These are phyloP conservation scores for Leptinotarsa undecemlineata DNA, from an alignment of 1,140 invertebrate genomes.

Conservation along the genomic window DNA sequence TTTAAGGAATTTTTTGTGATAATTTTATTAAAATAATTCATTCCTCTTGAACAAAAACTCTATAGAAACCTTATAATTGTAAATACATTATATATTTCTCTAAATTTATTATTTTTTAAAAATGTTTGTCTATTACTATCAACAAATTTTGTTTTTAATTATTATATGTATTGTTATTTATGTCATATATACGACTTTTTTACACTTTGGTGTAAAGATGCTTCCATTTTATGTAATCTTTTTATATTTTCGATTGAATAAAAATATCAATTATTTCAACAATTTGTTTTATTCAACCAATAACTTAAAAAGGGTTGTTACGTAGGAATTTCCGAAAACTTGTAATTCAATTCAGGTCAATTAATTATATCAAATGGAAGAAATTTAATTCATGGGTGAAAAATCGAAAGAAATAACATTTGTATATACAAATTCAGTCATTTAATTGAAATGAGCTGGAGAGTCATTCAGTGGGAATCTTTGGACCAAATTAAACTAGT, in stretches of 20 bases:
- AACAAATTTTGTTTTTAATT: conserved; percentile 17
- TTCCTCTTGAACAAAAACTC: conserved; percentile 3
- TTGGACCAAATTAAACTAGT: too few relatives aligned
- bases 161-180: conserved; percentile 30
- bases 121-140: too few relatives aligned
- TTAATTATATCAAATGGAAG: too few relatives aligned
- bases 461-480: too few relatives aligned
- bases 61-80: neutral
- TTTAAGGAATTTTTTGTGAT: conserved; percentile 6
- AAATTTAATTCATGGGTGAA: too few relatives aligned
- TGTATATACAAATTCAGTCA: too few relatives aligned
- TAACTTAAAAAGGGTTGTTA: neutral
- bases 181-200: conserved; percentile 27
- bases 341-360: neutral
- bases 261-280: conserved; percentile 34
- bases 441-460: too few relatives aligned
- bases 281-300: neutral
- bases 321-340: neutral
- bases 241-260: conserved; percentile 40
- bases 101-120: conserved; percentile 3
- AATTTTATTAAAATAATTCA: conserved; percentile 11
- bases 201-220: conserved; percentile 37
- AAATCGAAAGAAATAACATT: too few relatives aligned
- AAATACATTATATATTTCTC: conserved; percentile 16
- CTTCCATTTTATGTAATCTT: conserved; percentile 42